Base-by-base conservation (phyloP, 2,888 invertebrate genomes). In the Phyllotreta cruciferae region DNA sequence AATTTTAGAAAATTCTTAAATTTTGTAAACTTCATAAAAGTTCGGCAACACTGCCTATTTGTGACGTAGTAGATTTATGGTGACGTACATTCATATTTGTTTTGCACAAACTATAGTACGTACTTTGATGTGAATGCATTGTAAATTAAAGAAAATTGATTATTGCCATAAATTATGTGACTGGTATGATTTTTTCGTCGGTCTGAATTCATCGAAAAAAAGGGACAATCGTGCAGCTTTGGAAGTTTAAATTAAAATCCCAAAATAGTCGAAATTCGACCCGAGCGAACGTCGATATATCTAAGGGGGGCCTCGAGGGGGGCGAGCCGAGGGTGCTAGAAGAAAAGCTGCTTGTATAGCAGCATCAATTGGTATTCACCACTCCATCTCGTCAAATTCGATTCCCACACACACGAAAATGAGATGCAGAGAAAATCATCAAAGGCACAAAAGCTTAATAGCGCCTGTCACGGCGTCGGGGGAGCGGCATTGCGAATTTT, bases 341-440 rank as follows among this genome's bases (percentile, higher is more conserved):
- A 73, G 74, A 72, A 75, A 76, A 76, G 75, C 75, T 71, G 74
- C 75, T 75, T 75, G 75, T 75, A 74, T 74, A 74, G 65, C 62
- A 65, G 75, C 77, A 72, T 74, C 77, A 80, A 81, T 81, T 80
- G 80, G 80, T 81, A 81, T 81, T 81, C 81, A 80, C 77, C 78
- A 78, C 80, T 79, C 78, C 77, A 76, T 77, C 77, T 79, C 79
- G 77, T 79, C 79, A 80, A 81, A 81, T 80, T 80, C 80, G 79
- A 80, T 80, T 80, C 79, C 76, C 76, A 76, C 78, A 77, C 76
- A 78, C 76, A 77, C 76, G 79, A 81, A 81, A 81, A 81, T 81
- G 81, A 81, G 81, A 81, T 81, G 81, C 81, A 81, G 80, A 78
- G 79, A 78, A 80, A 81, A 81, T 81, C 81, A 81, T 81, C 81